Evolutionary conservation across 2,888 invertebrate species (phyloP).

Genomic region (Tanytarsus gracilentus): DNA sequence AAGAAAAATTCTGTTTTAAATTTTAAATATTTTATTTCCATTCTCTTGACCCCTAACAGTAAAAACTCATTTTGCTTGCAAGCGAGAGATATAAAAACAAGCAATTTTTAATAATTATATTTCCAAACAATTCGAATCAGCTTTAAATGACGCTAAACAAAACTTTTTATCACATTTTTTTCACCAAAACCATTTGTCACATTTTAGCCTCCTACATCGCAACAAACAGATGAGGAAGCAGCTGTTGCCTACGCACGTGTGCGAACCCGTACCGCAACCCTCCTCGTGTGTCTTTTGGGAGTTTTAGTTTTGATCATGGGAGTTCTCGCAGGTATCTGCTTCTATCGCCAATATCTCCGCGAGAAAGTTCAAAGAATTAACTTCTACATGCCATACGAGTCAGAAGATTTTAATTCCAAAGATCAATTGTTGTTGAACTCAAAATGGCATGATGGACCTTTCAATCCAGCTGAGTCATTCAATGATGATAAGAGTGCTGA

Average conservation of each 20-base stretch:
- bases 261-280: conserved; percentile 43
- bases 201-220: not conserved
- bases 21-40: too few species aligned
- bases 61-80: too few species aligned
- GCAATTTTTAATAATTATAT: too few species aligned
- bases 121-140: not conserved
- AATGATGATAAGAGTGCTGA: too few species aligned
- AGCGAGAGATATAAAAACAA: too few species aligned
- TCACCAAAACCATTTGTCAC: too few species aligned
- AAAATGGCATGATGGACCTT: conserved; percentile 31
- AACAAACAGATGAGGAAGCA: conserved; percentile 10
- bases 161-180: too few species aligned
- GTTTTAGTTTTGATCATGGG: conserved; percentile 62
- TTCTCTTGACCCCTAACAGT: too few species aligned
- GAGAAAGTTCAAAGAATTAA: conserved; percentile 48
- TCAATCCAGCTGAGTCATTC: conserved; percentile 32
- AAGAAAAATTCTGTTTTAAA: too few species aligned
- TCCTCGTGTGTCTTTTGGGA: conserved; percentile 60
- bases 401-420: conserved; percentile 3
- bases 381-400: conserved; percentile 18
- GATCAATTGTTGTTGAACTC: conserved; percentile 6
- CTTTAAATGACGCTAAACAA: not conserved
- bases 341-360: conserved; percentile 64
- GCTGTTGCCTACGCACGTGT: conserved; percentile 7
- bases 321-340: conserved; percentile 59